These are phyloP conservation scores for Catharus ustulatus DNA, from an alignment of 2,797 vertebrate species.

Conservation along the genomic window DNA sequence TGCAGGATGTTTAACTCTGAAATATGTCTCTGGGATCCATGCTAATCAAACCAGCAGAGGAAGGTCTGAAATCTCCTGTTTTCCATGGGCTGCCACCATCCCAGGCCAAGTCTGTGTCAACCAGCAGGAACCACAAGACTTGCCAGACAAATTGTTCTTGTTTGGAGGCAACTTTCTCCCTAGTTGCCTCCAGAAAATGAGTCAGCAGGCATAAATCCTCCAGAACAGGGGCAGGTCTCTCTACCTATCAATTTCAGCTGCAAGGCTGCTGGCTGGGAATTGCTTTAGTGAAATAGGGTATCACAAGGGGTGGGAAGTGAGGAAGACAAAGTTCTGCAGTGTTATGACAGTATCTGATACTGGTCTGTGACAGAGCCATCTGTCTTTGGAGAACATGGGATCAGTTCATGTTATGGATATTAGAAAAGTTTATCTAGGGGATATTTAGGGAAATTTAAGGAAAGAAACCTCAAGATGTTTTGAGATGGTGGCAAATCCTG, in stretches of 20 bases:
- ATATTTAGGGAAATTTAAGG: not conserved
- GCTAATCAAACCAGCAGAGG: not conserved
- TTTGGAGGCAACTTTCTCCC: not conserved
- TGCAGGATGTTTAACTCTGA: slow-evolving; percentile 41
- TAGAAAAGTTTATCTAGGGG: not conserved
- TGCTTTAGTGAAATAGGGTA: not conserved
- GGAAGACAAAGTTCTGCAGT: not conserved
- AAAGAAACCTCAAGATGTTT: not conserved
- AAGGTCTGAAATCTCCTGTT: not conserved
- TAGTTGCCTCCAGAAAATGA: not conserved
- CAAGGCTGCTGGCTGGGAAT: not conserved
- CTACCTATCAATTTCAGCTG: not conserved
- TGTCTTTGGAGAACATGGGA: not conserved
- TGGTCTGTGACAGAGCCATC: not conserved
- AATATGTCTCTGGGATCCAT: not conserved
- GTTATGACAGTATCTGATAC: not conserved
- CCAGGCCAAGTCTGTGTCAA: not conserved
- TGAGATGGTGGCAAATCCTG: not conserved
- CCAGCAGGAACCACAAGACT: not conserved
- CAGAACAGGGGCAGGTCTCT: not conserved
- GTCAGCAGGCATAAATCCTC: not conserved
- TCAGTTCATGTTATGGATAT: not conserved
- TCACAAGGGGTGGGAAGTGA: not conserved
- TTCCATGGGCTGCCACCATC: not conserved
- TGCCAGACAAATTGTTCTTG: not conserved